Evolutionary conservation across 1,140 invertebrate genomes (phyloP).

Genomic region (Caenorhabditis brenneri): DNA sequence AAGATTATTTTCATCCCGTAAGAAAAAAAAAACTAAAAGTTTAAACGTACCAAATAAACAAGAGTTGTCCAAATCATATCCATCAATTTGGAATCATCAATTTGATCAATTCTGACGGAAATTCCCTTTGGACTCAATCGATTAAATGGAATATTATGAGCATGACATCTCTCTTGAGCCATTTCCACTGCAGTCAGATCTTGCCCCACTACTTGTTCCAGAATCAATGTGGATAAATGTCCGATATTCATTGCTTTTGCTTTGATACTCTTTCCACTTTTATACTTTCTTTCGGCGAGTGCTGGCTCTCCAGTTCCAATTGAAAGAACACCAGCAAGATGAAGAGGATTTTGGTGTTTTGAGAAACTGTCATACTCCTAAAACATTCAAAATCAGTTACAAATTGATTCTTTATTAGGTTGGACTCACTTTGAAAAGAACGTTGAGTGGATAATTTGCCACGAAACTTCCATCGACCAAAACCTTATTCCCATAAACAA

Average conservation of each 20-base stretch:
- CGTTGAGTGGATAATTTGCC: slow-evolving; percentile 64
- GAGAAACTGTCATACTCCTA: slow-evolving; percentile 63
- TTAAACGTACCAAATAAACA: slow-evolving; percentile 47
- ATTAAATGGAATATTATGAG: slow-evolving; percentile 64
- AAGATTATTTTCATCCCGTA: too few species aligned
- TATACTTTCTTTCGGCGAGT: slow-evolving; percentile 61
- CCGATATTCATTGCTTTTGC: slow-evolving; percentile 58
- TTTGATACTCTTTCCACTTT: slow-evolving; percentile 58
- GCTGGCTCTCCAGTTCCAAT: slow-evolving; percentile 66
- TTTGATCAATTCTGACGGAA: slow-evolving; percentile 65
- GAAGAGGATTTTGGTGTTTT: slow-evolving; percentile 55
- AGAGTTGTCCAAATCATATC: slow-evolving; percentile 65
- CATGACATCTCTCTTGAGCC: slow-evolving; percentile 62
- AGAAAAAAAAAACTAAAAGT: not conserved
- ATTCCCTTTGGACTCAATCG: slow-evolving; percentile 62
- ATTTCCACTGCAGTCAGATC: slow-evolving; percentile 64
- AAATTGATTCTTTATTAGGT: not conserved
- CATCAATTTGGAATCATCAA: slow-evolving; percentile 66
- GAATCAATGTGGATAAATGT: slow-evolving; percentile 59
- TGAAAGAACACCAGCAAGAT: slow-evolving; percentile 61
- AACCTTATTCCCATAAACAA: slow-evolving; percentile 51
- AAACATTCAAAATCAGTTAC: slow-evolving; percentile 1
- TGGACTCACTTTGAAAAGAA: slow-evolving; percentile 61
- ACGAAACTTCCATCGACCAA: slow-evolving; percentile 66
- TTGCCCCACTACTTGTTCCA: slow-evolving; percentile 67